Conservation (phyloP, 2,888 invertebrate species). For the Glaucopsyche alexis region DNA sequence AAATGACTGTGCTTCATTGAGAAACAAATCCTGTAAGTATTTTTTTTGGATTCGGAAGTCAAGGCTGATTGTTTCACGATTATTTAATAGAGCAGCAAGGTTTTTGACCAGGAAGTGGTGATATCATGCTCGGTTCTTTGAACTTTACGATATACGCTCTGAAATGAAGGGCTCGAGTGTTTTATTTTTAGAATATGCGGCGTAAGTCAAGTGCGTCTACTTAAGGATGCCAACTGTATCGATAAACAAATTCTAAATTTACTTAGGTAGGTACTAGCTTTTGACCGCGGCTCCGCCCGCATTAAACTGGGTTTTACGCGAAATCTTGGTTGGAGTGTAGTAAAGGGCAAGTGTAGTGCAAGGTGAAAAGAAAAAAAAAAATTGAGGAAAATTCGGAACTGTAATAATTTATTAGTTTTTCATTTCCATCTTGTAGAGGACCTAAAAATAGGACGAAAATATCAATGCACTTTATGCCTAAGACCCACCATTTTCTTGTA, state of each 20-base stretch:
- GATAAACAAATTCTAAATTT: constrained; percentile 24
- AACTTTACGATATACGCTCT: constrained; percentile 46
- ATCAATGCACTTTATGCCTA: too few species aligned
- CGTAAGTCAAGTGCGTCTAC: constrained; percentile 40
- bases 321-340: too few species aligned
- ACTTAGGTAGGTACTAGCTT: background rate
- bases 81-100: constrained; percentile 53
- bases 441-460: too few species aligned
- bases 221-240: constrained; percentile 32
- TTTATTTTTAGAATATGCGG: constrained; percentile 68
- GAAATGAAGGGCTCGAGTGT: constrained; percentile 52
- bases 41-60: constrained; percentile 42
- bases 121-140: constrained; percentile 64
- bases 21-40: constrained; percentile 39
- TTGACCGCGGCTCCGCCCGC: too few species aligned
- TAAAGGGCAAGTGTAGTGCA: too few species aligned
- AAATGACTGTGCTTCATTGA: constrained; percentile 34
- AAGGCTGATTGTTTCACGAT: constrained; percentile 46
- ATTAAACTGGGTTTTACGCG: too few species aligned
- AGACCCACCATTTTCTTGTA: too few species aligned
- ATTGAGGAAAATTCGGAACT: too few species aligned
- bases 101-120: constrained; percentile 60
- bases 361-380: too few species aligned
- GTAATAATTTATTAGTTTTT: too few species aligned
- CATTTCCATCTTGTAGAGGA: too few species aligned